A percentile compares a stretch with the other conserved stretches of the same genome.
Evolutionary conservation across 1,140 invertebrate genomes (phyloP).

Genomic region (Formica selysi): DNA sequence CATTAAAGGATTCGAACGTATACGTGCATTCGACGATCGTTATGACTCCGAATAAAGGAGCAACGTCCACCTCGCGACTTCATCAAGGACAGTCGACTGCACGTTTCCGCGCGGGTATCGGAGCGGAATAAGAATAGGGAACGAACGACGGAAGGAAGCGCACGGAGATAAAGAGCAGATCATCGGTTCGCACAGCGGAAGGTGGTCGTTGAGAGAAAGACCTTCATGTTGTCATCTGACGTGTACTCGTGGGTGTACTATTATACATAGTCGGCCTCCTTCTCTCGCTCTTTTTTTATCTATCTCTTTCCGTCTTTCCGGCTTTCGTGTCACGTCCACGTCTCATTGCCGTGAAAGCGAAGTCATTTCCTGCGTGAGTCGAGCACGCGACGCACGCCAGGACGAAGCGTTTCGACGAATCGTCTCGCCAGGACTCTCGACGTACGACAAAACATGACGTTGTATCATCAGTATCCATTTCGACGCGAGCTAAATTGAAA

Average conservation of each 20-base stretch:
- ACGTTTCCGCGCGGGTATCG: neutral
- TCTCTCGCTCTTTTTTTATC: neutral
- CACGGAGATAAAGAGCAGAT: slow-evolving; percentile 29
- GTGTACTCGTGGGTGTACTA: slow-evolving; percentile 58
- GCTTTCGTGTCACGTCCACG: slow-evolving; percentile 43
- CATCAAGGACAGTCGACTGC: neutral
- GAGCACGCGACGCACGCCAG: slow-evolving; percentile 10
- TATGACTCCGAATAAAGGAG: neutral
- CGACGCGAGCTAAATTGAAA: slow-evolving; percentile 6
- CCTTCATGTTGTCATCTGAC: slow-evolving; percentile 28
- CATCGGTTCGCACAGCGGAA: slow-evolving; percentile 11
- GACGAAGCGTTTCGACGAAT: slow-evolving; percentile 11
- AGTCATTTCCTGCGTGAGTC: slow-evolving; percentile 51
- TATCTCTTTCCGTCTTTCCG: slow-evolving; percentile 25
- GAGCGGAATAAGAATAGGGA: slow-evolving; percentile 32
- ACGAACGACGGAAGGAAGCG: slow-evolving; percentile 29
- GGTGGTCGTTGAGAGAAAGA: slow-evolving; percentile 54
- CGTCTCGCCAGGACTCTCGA: neutral
- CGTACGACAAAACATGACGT: neutral
- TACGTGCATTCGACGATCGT: neutral
- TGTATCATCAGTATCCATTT: neutral
- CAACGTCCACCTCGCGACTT: neutral
- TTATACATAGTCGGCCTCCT: slow-evolving; percentile 52
- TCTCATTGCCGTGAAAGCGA: slow-evolving; percentile 61
- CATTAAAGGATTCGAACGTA: neutral